Conservation (phyloP, 2,797 vertebrate genomes). For the Varecia variegata region DNA sequence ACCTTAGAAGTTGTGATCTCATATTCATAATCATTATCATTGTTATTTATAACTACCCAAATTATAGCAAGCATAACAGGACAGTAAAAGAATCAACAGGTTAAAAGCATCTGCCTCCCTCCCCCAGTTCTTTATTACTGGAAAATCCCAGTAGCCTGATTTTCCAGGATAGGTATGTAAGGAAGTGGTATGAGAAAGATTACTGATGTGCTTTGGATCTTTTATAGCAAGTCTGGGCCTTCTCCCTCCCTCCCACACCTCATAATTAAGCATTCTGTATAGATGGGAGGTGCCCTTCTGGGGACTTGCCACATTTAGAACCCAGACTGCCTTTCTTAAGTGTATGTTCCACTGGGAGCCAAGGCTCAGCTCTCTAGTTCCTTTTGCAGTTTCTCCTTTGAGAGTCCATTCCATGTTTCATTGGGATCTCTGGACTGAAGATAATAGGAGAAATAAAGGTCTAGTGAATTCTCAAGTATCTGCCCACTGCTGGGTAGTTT, state of each 20-base stretch:
- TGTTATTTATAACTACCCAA: background rate
- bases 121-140: background rate
- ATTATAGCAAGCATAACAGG: background rate
- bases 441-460: background rate
- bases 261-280: background rate
- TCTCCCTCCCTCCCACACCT: background rate
- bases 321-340: background rate
- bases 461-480: background rate
- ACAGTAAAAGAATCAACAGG: background rate
- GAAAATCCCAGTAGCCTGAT: background rate
- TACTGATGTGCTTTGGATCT: background rate
- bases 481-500: background rate
- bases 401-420: background rate
- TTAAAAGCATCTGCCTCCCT: background rate
- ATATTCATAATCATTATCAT: background rate
- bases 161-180: background rate
- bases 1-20: background rate
- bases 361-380: background rate
- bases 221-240: background rate
- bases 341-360: background rate
- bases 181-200: background rate
- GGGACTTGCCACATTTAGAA: background rate
- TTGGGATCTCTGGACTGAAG: background rate
- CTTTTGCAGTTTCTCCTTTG: background rate
- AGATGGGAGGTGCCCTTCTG: background rate